Conservation (phyloP, 2,113 vertebrate species). For the Otis tarda region DNA sequence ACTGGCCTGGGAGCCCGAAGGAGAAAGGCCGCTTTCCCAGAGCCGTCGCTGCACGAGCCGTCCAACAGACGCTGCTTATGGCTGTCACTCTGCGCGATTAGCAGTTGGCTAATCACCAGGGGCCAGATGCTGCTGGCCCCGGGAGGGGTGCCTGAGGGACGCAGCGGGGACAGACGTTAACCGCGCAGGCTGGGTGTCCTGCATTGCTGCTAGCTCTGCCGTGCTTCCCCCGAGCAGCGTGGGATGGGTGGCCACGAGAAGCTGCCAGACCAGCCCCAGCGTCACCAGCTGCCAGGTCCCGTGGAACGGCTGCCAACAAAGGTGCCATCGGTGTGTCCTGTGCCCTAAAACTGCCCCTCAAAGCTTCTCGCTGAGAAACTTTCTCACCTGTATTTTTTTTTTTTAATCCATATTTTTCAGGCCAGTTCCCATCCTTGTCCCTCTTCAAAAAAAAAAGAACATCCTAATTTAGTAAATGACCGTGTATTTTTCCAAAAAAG, state of each 20-base stretch:
- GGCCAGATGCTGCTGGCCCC: neutral
- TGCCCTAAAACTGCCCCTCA: neutral
- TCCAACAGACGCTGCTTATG: neutral
- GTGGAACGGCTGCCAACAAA: neutral
- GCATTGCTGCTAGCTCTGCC: fast-evolving
- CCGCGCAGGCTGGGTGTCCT: neutral
- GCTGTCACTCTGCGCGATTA: neutral
- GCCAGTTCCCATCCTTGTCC: neutral
- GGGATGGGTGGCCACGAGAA: neutral
- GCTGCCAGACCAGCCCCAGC: neutral
- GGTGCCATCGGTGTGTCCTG: neutral
- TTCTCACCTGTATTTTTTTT: neutral
- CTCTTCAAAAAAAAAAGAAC: neutral
- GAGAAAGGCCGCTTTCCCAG: neutral
- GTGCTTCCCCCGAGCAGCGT: neutral
- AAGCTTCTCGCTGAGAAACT: neutral
- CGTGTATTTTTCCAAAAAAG: fast-evolving
- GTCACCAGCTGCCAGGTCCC: fast-evolving
- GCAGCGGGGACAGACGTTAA: fast-evolving
- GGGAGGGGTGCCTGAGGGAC: neutral
- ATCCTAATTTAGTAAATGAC: neutral
- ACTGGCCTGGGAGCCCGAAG: neutral
- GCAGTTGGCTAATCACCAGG: constrained; percentile 7
- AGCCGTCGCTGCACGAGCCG: neutral
- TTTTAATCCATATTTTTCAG: neutral